These are phyloP conservation scores for Zaprionus camerounensis DNA, from an alignment of 1,140 invertebrate genomes.

Conservation along the genomic window DNA sequence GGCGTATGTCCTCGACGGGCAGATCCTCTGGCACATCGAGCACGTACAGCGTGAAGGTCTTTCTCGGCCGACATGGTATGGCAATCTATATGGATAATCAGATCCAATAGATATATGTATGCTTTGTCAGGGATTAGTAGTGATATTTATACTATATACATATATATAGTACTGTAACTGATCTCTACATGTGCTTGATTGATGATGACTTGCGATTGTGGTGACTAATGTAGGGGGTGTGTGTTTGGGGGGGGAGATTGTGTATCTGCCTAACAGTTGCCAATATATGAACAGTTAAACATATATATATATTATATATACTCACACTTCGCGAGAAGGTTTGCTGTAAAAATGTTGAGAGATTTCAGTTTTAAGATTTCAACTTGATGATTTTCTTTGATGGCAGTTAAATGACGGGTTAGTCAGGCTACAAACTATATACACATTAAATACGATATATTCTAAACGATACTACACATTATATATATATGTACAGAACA, in stretches of 20 bases:
- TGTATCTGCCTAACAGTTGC: slow-evolving; percentile 7
- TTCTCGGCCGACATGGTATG: slow-evolving; percentile 92
- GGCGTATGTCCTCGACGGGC: slow-evolving; percentile 92
- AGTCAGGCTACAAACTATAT: background rate
- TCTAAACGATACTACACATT: background rate
- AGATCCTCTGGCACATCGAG: slow-evolving; percentile 92
- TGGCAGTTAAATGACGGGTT: slow-evolving; percentile 14
- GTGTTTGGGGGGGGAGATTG: background rate
- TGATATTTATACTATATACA: background rate
- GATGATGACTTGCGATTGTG: slow-evolving; percentile 1
- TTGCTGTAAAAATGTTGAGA: slow-evolving; percentile 77
- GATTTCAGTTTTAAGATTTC: slow-evolving; percentile 39
- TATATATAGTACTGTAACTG: background rate
- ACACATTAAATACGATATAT: background rate
- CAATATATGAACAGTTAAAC: slow-evolving; percentile 13
- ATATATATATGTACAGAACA: background rate
- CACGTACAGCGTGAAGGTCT: slow-evolving; percentile 92
- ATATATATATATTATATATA: slow-evolving; percentile 43
- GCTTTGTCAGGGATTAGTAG: slow-evolving; percentile 1
- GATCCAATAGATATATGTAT: background rate
- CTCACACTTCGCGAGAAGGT: slow-evolving; percentile 77
- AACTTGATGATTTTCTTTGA: slow-evolving; percentile 7
- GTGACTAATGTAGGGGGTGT: background rate
- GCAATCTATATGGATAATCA: slow-evolving; percentile 86
- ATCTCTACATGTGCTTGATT: background rate